A percentile compares a stretch with the other conserved stretches of the same genome.
Conservation (phyloP, 2,888 invertebrate genomes). For the Mamestra brassicae region DNA sequence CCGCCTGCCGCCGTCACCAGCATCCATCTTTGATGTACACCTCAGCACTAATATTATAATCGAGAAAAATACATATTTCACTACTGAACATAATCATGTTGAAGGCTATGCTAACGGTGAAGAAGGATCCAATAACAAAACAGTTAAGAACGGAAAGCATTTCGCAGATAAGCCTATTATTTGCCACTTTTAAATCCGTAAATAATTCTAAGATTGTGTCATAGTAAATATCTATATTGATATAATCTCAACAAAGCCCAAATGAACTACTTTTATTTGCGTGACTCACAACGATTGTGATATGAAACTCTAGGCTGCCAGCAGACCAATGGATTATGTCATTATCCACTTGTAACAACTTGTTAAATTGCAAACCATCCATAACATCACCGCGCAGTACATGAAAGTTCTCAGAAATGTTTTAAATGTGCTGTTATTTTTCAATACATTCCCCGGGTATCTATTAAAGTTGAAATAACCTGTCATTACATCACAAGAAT, state of each 20-base stretch:
- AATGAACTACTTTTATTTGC: constrained; percentile 75
- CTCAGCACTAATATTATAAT: constrained; percentile 36
- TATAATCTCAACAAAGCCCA: constrained; percentile 62
- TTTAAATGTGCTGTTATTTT: constrained; percentile 65
- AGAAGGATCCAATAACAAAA: constrained; percentile 15
- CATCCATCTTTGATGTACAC: constrained; percentile 57
- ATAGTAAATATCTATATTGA: constrained; percentile 58
- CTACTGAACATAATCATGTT: constrained; percentile 12
- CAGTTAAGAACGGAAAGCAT: constrained; percentile 20
- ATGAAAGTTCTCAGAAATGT: constrained; percentile 67
- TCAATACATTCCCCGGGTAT: constrained; percentile 37
- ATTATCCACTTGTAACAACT: constrained; percentile 82
- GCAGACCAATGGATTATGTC: constrained; percentile 80
- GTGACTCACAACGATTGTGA: constrained; percentile 80
- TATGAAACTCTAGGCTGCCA: constrained; percentile 75
- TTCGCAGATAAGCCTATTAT: constrained; percentile 5
- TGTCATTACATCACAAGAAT: constrained; percentile 28
- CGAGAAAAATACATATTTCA: constrained; percentile 32
- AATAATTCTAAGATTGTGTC: constrained; percentile 48
- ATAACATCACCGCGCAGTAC: constrained; percentile 71
- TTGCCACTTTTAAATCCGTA: constrained; percentile 7
- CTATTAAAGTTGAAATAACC: constrained; percentile 34
- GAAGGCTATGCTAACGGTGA: constrained; percentile 22
- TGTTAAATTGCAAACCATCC: constrained; percentile 74
- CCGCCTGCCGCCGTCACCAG: constrained; percentile 51